These are phyloP conservation scores for Leucoma salicis DNA, from an alignment of 2,888 invertebrate genomes.

Conservation along the genomic window DNA sequence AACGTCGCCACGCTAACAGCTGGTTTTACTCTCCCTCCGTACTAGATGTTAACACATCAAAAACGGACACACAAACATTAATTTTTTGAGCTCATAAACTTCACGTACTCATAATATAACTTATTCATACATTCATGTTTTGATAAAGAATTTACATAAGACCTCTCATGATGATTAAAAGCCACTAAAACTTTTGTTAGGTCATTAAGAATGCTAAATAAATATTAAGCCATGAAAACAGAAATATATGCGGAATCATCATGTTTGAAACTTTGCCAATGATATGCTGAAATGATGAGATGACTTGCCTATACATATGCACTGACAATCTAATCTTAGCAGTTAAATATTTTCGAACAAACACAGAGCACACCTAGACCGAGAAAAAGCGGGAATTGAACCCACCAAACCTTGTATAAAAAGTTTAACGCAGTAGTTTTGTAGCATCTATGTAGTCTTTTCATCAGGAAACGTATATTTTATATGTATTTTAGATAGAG, in stretches of 20 bases:
- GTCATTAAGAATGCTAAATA: not conserved
- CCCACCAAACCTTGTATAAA: too few relatives aligned
- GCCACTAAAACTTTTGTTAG: slow-evolving; percentile 8
- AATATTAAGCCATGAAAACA: slow-evolving; percentile 20
- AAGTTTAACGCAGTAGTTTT: too few relatives aligned
- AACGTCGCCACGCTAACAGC: too few relatives aligned
- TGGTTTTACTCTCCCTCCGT: too few relatives aligned
- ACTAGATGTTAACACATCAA: too few relatives aligned
- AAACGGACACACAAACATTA: too few relatives aligned
- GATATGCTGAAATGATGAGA: slow-evolving; percentile 21
- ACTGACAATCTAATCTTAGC: not conserved
- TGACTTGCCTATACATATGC: slow-evolving; percentile 3
- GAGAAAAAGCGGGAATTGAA: too few relatives aligned
- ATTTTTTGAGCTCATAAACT: not conserved
- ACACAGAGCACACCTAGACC: not conserved
- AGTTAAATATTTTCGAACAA: not conserved
- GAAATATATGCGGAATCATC: slow-evolving; percentile 29
- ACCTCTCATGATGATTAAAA: slow-evolving; percentile 6
- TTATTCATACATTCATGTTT: not conserved
- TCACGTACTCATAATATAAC: slow-evolving; percentile 1
- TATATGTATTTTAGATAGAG: too few relatives aligned
- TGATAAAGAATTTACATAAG: slow-evolving; percentile 1
- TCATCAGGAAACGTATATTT: too few relatives aligned
- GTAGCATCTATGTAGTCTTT: too few relatives aligned
- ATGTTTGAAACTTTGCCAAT: slow-evolving; percentile 30